Conservation (phyloP, 2,797 vertebrate species). For the Muscicapa striata region DNA sequence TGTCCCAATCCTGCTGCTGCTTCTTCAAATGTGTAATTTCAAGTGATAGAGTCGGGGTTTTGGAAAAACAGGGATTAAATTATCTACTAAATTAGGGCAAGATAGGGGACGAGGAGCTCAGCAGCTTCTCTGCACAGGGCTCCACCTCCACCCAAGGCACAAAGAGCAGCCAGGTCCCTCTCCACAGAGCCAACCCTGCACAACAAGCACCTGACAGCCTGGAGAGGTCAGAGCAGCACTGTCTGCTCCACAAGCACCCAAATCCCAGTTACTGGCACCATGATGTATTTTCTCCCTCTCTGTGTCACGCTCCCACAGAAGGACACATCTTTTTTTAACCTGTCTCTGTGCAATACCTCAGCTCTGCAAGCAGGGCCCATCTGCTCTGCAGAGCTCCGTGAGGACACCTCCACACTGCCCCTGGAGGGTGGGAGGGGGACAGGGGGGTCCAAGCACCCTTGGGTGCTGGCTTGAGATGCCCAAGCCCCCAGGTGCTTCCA, state of each 20-base stretch:
- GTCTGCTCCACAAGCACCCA: fast-evolving
- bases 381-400: background rate
- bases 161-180: background rate
- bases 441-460: background rate
- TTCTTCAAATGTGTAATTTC: background rate
- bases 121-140: background rate
- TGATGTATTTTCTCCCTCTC: fast-evolving
- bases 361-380: background rate
- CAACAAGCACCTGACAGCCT: fast-evolving
- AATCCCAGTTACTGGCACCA: background rate
- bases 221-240: background rate
- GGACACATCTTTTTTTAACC: conserved; percentile 25
- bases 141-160: background rate
- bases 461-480: background rate
- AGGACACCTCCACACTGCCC: background rate
- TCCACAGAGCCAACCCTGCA: background rate
- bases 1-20: background rate
- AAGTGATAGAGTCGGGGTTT: background rate
- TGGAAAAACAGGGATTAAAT: background rate
- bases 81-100: background rate
- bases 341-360: background rate
- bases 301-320: background rate
- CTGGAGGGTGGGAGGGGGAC: background rate
- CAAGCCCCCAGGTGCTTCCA: background rate
- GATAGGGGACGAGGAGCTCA: fast-evolving